Conservation (phyloP, 2,888 invertebrate genomes). For the Machimus atricapillus region DNA sequence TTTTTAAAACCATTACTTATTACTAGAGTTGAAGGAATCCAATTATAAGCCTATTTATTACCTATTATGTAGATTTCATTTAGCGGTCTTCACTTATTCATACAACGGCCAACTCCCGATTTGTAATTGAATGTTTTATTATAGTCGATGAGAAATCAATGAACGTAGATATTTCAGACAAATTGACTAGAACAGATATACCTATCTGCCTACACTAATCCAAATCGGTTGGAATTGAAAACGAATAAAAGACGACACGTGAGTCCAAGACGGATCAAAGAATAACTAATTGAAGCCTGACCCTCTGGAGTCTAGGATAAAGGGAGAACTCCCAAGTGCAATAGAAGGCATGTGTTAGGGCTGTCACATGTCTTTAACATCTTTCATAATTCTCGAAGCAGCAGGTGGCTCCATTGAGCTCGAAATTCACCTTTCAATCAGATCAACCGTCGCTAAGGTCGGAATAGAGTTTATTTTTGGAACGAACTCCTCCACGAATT, state of each 20-base stretch:
- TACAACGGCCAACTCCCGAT: too few species aligned
- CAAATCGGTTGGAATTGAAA: background rate
- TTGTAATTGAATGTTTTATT: too few species aligned
- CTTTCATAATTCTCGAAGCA: background rate
- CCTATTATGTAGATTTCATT: too few species aligned
- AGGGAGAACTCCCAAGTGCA: background rate
- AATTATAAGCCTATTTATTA: too few species aligned
- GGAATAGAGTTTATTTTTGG: background rate
- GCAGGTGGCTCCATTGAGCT: background rate
- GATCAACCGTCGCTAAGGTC: background rate
- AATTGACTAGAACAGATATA: background rate
- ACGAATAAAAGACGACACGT: background rate
- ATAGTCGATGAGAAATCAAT: too few species aligned
- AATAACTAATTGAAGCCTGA: background rate
- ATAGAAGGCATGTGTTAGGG: background rate
- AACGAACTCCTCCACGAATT: background rate
- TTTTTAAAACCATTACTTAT: too few species aligned
- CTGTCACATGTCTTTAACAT: background rate
- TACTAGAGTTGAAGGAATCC: too few species aligned
- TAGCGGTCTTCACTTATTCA: too few species aligned
- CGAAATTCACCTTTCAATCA: background rate
- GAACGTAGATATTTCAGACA: too few species aligned
- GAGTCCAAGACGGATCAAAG: background rate
- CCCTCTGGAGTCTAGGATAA: background rate
- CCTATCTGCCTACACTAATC: background rate